phyloP scores from a whole-genome alignment of 2,113 vertebrate species.

The Centropristis striata region DNA sequence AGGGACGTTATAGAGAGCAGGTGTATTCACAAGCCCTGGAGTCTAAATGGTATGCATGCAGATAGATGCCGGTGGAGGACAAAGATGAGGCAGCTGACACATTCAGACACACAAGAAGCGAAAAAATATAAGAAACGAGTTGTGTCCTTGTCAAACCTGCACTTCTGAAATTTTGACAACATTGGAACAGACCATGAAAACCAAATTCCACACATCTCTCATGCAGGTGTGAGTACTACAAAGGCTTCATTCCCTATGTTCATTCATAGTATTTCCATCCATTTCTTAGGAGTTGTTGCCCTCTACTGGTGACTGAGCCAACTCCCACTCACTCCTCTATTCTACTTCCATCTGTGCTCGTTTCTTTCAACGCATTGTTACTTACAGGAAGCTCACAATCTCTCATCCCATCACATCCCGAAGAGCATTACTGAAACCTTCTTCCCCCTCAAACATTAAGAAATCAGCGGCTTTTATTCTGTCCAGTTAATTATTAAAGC shows the following conservation, averaged over 20 bases:
- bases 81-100: constrained; percentile 15
- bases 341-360: neutral
- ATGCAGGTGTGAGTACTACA: constrained; percentile 63
- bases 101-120: neutral
- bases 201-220: constrained; percentile 37
- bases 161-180: constrained; percentile 1
- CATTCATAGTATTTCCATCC: constrained; percentile 56
- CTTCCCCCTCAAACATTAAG: neutral
- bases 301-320: constrained; percentile 78
- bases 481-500: constrained; percentile 17
- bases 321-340: constrained; percentile 19
- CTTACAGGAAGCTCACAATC: neutral
- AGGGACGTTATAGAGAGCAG: neutral
- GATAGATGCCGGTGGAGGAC: neutral
- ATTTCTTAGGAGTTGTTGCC: constrained; percentile 78
- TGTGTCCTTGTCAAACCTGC: neutral
- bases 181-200: constrained; percentile 25
- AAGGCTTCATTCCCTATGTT: constrained; percentile 23
- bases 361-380: neutral
- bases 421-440: neutral
- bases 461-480: neutral
- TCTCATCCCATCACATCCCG: neutral
- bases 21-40: constrained; percentile 1
- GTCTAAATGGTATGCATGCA: neutral
- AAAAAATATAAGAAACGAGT: neutral